phyloP scores from a whole-genome alignment of 53 echinoderm and acorn worm genomes.

The Paelopatides confundens region DNA sequence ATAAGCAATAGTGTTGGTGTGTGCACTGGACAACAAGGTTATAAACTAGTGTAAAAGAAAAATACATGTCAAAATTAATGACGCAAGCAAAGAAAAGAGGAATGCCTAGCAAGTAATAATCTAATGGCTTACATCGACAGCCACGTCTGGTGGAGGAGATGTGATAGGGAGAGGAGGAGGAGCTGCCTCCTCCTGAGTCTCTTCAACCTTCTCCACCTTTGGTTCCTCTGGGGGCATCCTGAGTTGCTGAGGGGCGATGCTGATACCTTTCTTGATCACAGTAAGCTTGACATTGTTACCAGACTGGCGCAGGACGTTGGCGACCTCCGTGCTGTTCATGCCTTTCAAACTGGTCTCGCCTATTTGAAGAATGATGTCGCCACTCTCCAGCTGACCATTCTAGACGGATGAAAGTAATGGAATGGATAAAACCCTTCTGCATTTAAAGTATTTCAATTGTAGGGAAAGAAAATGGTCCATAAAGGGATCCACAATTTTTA shows the following conservation, averaged over 20 bases:
- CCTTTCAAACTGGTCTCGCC: conserved; percentile 91
- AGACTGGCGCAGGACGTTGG: conserved; percentile 85
- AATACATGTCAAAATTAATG: no score
- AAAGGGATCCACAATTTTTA: no score
- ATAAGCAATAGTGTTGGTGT: no score
- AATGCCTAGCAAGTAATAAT: no score
- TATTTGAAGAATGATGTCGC: conserved; percentile 94
- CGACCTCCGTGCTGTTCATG: conserved; percentile 94
- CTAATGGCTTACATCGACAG: conserved; percentile 4
- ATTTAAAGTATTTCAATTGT: no score
- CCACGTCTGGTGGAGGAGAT: conserved; percentile 49
- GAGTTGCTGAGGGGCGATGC: conserved; percentile 52
- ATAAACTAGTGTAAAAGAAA: no score
- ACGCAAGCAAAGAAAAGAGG: no score
- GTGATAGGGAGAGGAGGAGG: conserved; percentile 64
- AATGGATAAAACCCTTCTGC: neutral
- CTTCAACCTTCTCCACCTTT: conserved; percentile 43
- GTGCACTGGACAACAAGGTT: no score
- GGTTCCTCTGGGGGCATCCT: conserved; percentile 5
- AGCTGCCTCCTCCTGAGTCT: conserved; percentile 37
- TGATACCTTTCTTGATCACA: conserved; percentile 71
- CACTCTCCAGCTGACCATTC: conserved; percentile 94
- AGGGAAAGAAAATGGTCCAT: no score
- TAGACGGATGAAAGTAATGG: conserved; percentile 1
- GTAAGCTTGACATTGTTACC: conserved; percentile 87